Evolutionary conservation across 2,888 invertebrate species (phyloP).

Genomic region (Tethea ocularis): DNA sequence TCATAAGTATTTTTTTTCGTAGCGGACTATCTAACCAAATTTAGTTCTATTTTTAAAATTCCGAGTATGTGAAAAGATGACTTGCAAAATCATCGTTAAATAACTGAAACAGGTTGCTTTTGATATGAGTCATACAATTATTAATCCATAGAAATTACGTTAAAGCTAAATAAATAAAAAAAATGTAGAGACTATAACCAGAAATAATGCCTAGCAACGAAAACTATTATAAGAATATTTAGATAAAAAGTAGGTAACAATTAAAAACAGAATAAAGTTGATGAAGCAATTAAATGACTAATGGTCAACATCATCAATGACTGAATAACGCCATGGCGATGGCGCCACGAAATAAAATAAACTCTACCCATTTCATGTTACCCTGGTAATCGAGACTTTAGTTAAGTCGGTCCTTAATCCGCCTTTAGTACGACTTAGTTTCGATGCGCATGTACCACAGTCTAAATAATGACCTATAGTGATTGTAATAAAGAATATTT

Average conservation of each 20-base stretch:
- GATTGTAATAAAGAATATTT: background rate
- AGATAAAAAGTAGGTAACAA: background rate
- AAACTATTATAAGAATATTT: background rate
- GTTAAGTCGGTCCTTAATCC: slow-evolving; percentile 34
- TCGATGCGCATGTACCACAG: background rate
- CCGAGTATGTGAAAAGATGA: too few species aligned
- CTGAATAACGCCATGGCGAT: background rate
- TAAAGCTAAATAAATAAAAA: too few species aligned
- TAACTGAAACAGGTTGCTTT: too few species aligned
- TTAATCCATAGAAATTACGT: too few species aligned
- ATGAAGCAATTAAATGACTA: slow-evolving; percentile 10
- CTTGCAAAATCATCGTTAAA: too few species aligned
- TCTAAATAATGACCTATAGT: background rate
- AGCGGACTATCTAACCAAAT: too few species aligned
- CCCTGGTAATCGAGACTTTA: slow-evolving; percentile 32
- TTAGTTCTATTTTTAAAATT: too few species aligned
- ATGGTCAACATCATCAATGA: slow-evolving; percentile 6
- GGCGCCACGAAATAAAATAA: background rate
- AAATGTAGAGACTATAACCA: background rate
- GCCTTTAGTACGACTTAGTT: slow-evolving; percentile 10
- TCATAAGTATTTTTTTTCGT: too few species aligned
- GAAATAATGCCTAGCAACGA: background rate
- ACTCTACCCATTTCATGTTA: slow-evolving; percentile 8
- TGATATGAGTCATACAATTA: too few species aligned
- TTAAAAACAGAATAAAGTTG: slow-evolving; percentile 1